Base-by-base conservation (phyloP, 2,113 vertebrate species). In the Xyliphius kryptos region DNA sequence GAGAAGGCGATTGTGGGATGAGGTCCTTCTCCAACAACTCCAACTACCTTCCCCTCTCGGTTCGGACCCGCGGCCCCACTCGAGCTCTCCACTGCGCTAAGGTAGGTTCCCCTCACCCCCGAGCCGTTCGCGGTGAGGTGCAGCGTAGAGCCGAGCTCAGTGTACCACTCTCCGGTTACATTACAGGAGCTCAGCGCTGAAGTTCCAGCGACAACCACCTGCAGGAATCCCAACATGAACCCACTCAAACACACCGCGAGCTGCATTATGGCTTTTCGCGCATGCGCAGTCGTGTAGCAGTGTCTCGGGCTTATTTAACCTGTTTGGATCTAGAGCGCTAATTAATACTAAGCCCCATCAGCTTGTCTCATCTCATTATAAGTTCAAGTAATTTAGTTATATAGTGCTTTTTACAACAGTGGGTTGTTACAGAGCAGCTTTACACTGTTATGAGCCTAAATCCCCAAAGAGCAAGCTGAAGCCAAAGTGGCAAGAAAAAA, bases 1-100 rank as follows among this genome's bases (percentile, higher is more conserved):
- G 69, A 66, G 12, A 76, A 72, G 10, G 71, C 67, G 17, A 76
- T 11, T 13, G 66, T 38, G 22, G 75, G 66, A 12, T 69, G 71
- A 8, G 46, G 36, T 9, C 63, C 66, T 2, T 61, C 36, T 17
- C 69, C 55, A 5, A 72, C 43, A 3, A 74, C 6, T 3, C 71
- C 75, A 1, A 66, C 2, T 44, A 74, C 26, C 19, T 19, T 63
- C 3, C 46, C 66, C n/a, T 56, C 22, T 8, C 66, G 44, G 51
- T 49, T 13, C 9, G 1, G 36, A 13, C 75, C 72, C 2, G 69
- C 55, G 2, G 71, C 58, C 2, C 66, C 68, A 1, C 12, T 14
- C 38, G 6, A 3, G 17, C n/a, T 67, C 66, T 74, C 75, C 22
- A 72, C 66, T 3, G 50, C 26, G 4, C 61, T 76, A 20, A 22